Percentiles rank a stretch among this genome's conserved stretches.
phyloP scores from a whole-genome alignment of 2,113 vertebrate species.

The Podarcis muralis region DNA sequence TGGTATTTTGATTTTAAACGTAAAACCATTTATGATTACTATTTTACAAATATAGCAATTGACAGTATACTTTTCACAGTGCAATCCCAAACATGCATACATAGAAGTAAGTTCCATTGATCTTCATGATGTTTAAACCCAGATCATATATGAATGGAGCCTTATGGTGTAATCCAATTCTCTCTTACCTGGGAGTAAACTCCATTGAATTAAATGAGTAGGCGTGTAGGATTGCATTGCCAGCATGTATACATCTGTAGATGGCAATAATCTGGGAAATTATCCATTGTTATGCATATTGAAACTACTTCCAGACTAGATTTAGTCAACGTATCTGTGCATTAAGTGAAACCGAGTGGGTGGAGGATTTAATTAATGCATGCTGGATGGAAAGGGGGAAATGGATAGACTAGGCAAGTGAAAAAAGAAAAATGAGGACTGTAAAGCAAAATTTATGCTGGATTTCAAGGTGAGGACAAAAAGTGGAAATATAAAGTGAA shows the following conservation, averaged over 20 bases:
- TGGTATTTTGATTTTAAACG: neutral
- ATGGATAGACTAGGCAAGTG: neutral
- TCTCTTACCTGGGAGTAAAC: neutral
- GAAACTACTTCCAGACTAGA: neutral
- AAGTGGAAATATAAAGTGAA: constrained; percentile 11
- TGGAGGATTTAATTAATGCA: neutral
- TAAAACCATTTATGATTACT: neutral
- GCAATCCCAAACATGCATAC: neutral
- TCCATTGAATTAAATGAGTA: neutral
- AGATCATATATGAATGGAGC: too few relatives aligned
- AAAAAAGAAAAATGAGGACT: neutral
- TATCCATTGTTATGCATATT: neutral
- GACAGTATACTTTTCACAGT: neutral
- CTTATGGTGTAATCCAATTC: neutral
- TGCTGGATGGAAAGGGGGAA: constrained; percentile 4
- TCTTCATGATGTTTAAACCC: neutral
- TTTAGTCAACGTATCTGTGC: neutral
- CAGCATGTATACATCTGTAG: neutral
- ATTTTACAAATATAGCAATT: neutral
- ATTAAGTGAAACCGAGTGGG: neutral
- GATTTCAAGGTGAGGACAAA: constrained; percentile 22
- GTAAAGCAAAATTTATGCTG: constrained; percentile 23
- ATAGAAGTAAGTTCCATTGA: neutral
- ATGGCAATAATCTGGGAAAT: neutral
- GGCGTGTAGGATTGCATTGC: neutral